A percentile compares a stretch with the other conserved stretches of the same genome.
These are phyloP conservation scores for Clytia hemisphaerica DNA, from an alignment of 30 jellyfish, hydroid and myxozoan species.

Conservation along the genomic window DNA sequence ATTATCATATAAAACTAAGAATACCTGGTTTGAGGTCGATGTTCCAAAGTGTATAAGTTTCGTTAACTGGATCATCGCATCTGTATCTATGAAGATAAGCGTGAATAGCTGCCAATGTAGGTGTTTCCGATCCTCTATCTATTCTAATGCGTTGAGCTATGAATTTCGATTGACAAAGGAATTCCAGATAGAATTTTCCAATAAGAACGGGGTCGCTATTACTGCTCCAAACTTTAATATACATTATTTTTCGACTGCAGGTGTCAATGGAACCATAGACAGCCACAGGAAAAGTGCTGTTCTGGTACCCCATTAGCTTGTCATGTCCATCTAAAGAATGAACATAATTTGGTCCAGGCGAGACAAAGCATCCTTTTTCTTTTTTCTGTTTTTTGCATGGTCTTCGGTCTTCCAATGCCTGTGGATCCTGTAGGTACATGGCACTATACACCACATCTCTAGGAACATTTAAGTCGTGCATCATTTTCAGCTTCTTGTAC, in stretches of 20 bases:
- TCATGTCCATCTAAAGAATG: conserved; percentile 46
- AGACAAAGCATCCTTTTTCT: conserved; percentile 3
- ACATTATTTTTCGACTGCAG: conserved; percentile 22
- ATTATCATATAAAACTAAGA: too few species aligned
- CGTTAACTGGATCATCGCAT: conserved; percentile 23
- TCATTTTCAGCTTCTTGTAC: conserved; percentile 13
- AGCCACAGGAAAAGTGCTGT: conserved; percentile 32
- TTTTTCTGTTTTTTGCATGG: background rate
- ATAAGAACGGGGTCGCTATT: conserved; percentile 24
- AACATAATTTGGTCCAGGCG: conserved; percentile 3
- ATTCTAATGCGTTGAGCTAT: conserved; percentile 5
- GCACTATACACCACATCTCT: conserved; percentile 17
- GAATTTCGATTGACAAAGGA: conserved; percentile 3
- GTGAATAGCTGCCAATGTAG: conserved; percentile 14
- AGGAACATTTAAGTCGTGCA: conserved; percentile 22
- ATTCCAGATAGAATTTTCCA: conserved; percentile 26
- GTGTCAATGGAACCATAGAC: conserved; percentile 44
- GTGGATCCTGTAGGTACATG: conserved; percentile 29
- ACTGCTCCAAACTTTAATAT: conserved; percentile 9
- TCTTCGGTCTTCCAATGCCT: conserved; percentile 9
- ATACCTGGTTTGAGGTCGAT: conserved; percentile 28
- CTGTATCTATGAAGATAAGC: conserved; percentile 9
- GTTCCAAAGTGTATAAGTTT: conserved; percentile 35
- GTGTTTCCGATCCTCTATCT: conserved; percentile 39
- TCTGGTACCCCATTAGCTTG: conserved; percentile 31